A percentile compares a stretch with the other conserved stretches of the same genome.
Evolutionary conservation across 2,113 vertebrate genomes (phyloP).

Genomic region (Sigmodon hispidus): DNA sequence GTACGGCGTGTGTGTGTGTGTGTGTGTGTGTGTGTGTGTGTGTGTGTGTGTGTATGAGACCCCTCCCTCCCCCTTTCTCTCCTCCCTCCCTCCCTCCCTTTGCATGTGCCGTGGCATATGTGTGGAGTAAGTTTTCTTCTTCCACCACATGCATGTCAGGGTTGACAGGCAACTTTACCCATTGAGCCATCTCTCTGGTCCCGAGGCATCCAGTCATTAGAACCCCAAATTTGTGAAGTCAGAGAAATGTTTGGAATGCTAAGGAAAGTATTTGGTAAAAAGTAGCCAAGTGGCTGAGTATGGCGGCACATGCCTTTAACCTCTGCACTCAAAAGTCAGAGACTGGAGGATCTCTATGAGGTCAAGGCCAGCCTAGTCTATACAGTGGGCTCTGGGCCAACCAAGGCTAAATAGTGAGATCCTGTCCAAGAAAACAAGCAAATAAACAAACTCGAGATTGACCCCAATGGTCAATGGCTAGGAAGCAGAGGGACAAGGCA

Average conservation of each 20-base stretch:
- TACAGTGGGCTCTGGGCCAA: not conserved
- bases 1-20: not conserved
- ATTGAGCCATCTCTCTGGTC: not conserved
- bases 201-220: not conserved
- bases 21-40: not conserved
- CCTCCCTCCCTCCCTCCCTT: rapidly evolving
- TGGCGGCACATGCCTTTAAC: not conserved
- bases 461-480: not conserved
- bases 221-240: constrained; percentile 6
- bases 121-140: not conserved
- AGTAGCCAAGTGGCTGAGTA: not conserved
- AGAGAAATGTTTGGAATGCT: constrained; percentile 36
- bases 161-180: not conserved
- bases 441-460: not conserved
- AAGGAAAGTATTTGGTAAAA: not conserved
- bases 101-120: not conserved
- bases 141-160: not conserved
- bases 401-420: not conserved
- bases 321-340: not conserved
- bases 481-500: not conserved
- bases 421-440: not conserved
- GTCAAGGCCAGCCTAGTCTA: not conserved
- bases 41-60: not conserved
- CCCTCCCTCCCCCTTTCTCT: not conserved
- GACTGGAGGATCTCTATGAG: not conserved